These are phyloP conservation scores for Pteropus rufus DNA, from an alignment of 2,797 vertebrate species.

Conservation along the genomic window DNA sequence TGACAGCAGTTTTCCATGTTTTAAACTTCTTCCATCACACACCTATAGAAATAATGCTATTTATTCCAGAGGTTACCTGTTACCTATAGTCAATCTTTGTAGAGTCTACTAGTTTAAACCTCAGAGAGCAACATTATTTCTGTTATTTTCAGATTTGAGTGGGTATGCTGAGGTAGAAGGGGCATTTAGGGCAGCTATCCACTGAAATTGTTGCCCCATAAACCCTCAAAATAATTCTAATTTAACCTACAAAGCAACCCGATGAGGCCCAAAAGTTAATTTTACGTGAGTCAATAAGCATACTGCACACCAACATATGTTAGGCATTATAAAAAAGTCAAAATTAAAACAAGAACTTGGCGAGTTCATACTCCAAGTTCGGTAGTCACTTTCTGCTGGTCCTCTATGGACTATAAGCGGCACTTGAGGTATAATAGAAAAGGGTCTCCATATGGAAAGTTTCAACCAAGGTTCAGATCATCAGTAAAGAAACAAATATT, in stretches of 20 bases:
- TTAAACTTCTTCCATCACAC: background rate
- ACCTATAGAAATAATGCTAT: background rate
- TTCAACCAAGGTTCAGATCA: background rate
- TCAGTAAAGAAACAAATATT: background rate
- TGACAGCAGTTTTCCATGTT: background rate
- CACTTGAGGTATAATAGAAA: background rate
- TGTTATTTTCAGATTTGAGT: background rate
- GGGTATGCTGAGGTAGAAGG: background rate
- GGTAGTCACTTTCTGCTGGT: background rate
- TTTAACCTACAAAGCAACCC: background rate
- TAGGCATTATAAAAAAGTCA: conserved; percentile 26
- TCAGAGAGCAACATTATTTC: background rate
- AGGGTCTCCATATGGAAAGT: background rate
- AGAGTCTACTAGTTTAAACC: background rate
- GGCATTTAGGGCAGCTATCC: background rate
- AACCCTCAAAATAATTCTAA: background rate
- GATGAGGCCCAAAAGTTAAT: background rate
- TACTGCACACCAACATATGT: background rate
- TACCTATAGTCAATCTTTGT: background rate
- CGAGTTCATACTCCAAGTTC: conserved; percentile 17
- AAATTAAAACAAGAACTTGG: conserved; percentile 39
- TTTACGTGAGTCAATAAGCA: background rate
- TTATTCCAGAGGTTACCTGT: background rate
- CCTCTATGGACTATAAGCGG: background rate
- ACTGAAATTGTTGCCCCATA: background rate